Conservation (phyloP, 2,113 vertebrate genomes). For the Ellobius talpinus region DNA sequence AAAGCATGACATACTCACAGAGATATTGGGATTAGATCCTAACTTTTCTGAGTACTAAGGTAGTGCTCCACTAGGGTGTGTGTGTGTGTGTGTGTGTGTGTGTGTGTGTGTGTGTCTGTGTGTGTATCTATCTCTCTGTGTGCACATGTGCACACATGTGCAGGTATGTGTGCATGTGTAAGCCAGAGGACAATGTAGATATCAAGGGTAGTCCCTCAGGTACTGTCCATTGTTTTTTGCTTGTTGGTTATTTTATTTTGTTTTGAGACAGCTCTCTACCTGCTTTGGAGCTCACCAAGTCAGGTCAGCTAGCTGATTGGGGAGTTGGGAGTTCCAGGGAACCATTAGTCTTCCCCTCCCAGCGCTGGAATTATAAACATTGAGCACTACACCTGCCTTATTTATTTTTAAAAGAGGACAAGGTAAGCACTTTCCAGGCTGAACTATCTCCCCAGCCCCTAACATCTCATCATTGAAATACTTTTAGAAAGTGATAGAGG, state of each 20-base stretch:
- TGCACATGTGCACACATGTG: not conserved
- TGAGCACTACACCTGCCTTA: not conserved
- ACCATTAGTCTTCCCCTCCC: not conserved
- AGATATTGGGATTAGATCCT: not conserved
- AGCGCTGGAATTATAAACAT: not conserved
- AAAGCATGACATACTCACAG: not conserved
- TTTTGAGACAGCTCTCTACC: not conserved
- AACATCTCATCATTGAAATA: not conserved
- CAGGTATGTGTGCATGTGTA: not conserved
- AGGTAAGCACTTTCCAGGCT: not conserved
- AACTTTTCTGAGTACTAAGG: not conserved
- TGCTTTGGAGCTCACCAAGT: not conserved
- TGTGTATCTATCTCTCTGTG: not conserved
- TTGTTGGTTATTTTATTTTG: not conserved
- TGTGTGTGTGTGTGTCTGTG: not conserved
- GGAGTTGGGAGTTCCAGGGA: not conserved
- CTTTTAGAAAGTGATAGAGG: not conserved
- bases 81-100: not conserved
- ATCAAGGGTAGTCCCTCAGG: not conserved
- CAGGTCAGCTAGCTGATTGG: not conserved
- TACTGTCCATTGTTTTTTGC: not conserved
- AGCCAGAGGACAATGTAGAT: not conserved
- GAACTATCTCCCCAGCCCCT: not conserved
- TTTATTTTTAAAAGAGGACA: not conserved
- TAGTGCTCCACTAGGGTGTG: no score